These are phyloP conservation scores for Pseudomyrmex cubaensis DNA, from an alignment of 1,140 invertebrate species.

Conservation along the genomic window DNA sequence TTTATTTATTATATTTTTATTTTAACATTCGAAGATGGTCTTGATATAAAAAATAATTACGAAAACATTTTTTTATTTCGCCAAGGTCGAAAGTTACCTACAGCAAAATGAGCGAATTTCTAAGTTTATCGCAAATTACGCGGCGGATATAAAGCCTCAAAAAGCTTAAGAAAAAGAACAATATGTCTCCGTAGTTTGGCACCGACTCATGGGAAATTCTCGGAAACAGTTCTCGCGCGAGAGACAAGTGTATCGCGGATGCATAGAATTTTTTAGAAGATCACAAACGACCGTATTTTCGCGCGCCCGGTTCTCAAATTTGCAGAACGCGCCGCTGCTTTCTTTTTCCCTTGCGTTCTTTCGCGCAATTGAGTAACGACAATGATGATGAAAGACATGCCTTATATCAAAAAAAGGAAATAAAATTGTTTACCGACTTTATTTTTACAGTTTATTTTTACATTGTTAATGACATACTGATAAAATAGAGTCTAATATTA, in stretches of 20 bases:
- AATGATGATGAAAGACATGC: not conserved
- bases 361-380: not conserved
- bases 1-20: not conserved
- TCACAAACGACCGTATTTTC: constrained; percentile 47
- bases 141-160: constrained; percentile 13
- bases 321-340: not conserved
- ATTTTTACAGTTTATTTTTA: too few species aligned
- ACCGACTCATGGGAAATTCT: constrained; percentile 67
- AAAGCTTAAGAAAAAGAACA: constrained; percentile 19
- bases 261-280: constrained; percentile 73
- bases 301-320: constrained; percentile 9
- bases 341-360: not conserved
- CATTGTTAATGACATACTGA: too few species aligned
- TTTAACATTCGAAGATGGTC: not conserved
- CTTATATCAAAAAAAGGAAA: constrained; percentile 6
- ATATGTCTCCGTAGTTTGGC: constrained; percentile 17
- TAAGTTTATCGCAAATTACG: constrained; percentile 54
- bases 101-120: constrained; percentile 12
- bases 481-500: too few species aligned
- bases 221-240: constrained; percentile 13
- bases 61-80: constrained; percentile 40
- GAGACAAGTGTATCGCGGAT: constrained; percentile 64
- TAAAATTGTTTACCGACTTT: too few species aligned
- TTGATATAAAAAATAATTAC: constrained; percentile 8
- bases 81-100: constrained; percentile 15